phyloP scores from a whole-genome alignment of 2,113 vertebrate genomes.

The Pygoscelis adeliae region DNA sequence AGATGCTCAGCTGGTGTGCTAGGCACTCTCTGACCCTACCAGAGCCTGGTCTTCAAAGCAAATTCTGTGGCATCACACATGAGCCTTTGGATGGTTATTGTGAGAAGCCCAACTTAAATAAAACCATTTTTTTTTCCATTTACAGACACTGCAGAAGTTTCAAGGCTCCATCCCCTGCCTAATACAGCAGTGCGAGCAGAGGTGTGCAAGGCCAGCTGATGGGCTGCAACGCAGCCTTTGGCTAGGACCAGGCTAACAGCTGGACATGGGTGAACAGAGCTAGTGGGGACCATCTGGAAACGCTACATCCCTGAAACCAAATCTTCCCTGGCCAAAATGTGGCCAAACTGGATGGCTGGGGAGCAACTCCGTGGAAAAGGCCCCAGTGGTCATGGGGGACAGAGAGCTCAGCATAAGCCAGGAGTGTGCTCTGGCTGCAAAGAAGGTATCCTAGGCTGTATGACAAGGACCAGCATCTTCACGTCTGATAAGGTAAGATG shows the following conservation, averaged over 20 bases:
- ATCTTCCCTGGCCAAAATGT: not conserved
- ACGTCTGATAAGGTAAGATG: not conserved
- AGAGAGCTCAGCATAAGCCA: not conserved
- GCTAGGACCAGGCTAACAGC: not conserved
- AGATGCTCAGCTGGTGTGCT: not conserved
- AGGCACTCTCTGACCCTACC: not conserved
- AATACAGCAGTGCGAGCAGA: not conserved
- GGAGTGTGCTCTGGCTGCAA: not conserved
- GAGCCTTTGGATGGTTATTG: not conserved
- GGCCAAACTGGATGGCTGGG: not conserved
- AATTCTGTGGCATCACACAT: not conserved
- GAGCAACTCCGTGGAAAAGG: not conserved
- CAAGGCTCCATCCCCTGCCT: not conserved
- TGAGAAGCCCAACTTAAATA: not conserved
- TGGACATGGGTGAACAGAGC: not conserved
- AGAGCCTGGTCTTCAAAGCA: not conserved
- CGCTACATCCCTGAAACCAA: not conserved
- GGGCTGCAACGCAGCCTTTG: not conserved
- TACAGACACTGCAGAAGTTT: not conserved
- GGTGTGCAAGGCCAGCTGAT: not conserved
- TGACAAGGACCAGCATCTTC: not conserved
- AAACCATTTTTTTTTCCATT: not conserved
- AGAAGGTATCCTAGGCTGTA: not conserved
- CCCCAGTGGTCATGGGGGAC: too few relatives aligned
- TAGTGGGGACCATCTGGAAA: not conserved